A percentile compares a stretch with the other conserved stretches of the same genome.
These are phyloP conservation scores for Acanthoscelides obtectus DNA, from an alignment of 2,888 invertebrate species.

Conservation along the genomic window DNA sequence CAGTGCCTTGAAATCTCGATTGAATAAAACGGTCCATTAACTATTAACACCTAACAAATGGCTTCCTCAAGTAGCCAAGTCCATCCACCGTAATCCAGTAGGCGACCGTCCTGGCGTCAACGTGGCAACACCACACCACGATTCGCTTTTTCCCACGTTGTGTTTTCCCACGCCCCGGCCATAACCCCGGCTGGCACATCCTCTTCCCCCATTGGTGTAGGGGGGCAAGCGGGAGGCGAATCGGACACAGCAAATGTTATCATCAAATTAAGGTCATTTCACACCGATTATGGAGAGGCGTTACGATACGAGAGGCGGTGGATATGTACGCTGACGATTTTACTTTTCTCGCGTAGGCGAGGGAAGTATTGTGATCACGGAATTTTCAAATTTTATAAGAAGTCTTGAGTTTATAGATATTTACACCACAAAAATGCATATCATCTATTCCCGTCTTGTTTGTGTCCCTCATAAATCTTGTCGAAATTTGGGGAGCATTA, in stretches of 20 bases:
- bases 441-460: too few relatives aligned
- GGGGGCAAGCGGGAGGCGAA: constrained; percentile 4
- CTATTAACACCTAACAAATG: background rate
- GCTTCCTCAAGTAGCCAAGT: background rate
- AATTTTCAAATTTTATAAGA: too few relatives aligned
- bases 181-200: constrained; percentile 64
- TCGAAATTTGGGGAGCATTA: too few relatives aligned
- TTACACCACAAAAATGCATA: too few relatives aligned
- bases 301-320: background rate
- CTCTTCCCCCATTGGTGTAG: constrained; percentile 44
- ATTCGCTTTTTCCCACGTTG: constrained; percentile 70
- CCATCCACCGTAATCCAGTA: background rate
- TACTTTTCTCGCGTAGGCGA: too few relatives aligned
- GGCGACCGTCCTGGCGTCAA: background rate
- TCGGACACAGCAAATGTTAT: constrained; percentile 12
- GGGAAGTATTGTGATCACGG: too few relatives aligned
- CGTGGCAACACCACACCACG: background rate
- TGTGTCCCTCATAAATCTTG: too few relatives aligned
- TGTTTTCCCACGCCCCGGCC: constrained; percentile 75
- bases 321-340: too few relatives aligned
- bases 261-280: constrained; percentile 17
- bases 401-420: too few relatives aligned
- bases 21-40: background rate
- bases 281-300: constrained; percentile 8
- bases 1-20: too few relatives aligned